Base-by-base conservation (phyloP, 2,797 vertebrate genomes). In the Poeciliopsis infans region DNA sequence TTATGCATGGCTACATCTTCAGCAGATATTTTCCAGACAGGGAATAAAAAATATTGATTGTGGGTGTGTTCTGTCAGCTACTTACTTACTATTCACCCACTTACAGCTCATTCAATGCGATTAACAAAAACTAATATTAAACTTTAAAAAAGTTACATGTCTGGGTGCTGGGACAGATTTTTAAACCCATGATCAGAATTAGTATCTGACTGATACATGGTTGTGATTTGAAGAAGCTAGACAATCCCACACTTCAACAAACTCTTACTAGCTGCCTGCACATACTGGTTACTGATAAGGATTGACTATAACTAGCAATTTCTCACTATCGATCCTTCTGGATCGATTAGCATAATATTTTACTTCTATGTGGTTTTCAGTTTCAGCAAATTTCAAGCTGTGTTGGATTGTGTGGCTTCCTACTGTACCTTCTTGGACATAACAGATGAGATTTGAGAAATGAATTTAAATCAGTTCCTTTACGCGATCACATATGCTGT, bases 51-150 rank as follows among this genome's bases (percentile, higher is more conserved):
- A 43, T 72, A 53, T 68, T 59, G 81, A 72, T 76, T 46, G 81
- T 76, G 83, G 81, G 75, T 46, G 82, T 77, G 83, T 84, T 79
- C 84, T 84, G 86, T 88, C 86, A 87, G 77, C 81, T 75, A 80
- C 82, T 88, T 72, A 79, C 75, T 86, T 80, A 61, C 51, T 45
- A 43, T 55, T 4, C 7, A 70, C 66, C 66, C 53, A 25, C 80
- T 82, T 83, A 79, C 86, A 78, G n/a, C 36, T 36, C 49, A 69
- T 5, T 25, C 74, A 84, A 87, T 80, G 25, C 76, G 79, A 84
- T 51, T 20, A 53, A 53, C 18, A 49, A 49, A 49, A 49, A 6
- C 47, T 20, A 49, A 49, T 49, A 20, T 49, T 49, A 49, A 49
- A 49, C 47, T 20, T 20, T 3, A 51, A 51, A 23, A 49, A 23